Evolutionary conservation across 2,113 vertebrate genomes (phyloP).

Genomic region (Phalacrocorax brasilianus): DNA sequence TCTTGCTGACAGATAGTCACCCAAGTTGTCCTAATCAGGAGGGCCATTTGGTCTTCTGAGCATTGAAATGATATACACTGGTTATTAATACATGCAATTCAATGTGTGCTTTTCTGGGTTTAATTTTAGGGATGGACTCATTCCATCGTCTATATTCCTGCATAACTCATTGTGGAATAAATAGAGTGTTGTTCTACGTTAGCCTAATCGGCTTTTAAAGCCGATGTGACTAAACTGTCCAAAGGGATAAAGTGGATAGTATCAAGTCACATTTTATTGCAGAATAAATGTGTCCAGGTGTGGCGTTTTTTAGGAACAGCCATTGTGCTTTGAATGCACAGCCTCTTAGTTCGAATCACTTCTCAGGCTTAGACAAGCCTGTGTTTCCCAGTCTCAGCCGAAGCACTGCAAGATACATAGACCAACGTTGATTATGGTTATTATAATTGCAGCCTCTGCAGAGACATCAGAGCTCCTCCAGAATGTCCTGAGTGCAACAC

Average conservation of each 20-base stretch:
- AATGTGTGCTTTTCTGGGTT: neutral
- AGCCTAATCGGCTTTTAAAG: neutral
- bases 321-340: neutral
- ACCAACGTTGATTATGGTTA: neutral
- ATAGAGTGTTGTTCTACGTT: neutral
- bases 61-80: neutral
- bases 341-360: neutral
- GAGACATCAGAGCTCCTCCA: neutral
- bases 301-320: neutral
- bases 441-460: neutral
- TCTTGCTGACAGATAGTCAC: constrained; percentile 9
- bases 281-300: neutral
- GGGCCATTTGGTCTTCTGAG: neutral
- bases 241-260: neutral
- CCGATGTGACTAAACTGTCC: neutral
- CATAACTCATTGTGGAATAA: constrained; percentile 1
- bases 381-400: neutral
- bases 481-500: neutral
- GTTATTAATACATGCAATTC: neutral
- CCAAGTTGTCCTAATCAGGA: neutral
- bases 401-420: neutral
- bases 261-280: neutral
- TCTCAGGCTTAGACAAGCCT: neutral
- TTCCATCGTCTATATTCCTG: neutral
- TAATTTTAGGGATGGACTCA: constrained; percentile 30